Evolutionary conservation across 2,797 vertebrate species (phyloP).

Genomic region (Psittacula echo): DNA sequence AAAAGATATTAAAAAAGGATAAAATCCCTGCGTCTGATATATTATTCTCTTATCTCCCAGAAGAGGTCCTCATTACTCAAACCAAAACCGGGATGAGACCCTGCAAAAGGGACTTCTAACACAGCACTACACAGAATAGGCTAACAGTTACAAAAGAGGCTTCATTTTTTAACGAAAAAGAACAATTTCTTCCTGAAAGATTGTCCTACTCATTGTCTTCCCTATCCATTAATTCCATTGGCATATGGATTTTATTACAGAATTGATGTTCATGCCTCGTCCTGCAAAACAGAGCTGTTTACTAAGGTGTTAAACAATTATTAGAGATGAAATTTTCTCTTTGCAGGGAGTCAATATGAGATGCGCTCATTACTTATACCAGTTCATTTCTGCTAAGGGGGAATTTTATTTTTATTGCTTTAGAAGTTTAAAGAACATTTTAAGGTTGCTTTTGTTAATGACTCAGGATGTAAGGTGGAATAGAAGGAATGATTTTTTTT

Average conservation of each 20-base stretch:
- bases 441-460: background rate
- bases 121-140: background rate
- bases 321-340: background rate
- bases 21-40: fast-evolving
- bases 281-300: background rate
- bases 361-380: background rate
- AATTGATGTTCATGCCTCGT: background rate
- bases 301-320: background rate
- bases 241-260: background rate
- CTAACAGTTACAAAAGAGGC: background rate
- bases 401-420: background rate
- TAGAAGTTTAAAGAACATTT: background rate
- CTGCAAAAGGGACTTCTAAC: background rate
- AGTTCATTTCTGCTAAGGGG: background rate
- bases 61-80: slow-evolving; percentile 25
- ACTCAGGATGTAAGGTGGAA: background rate
- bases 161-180: background rate
- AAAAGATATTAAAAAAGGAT: background rate
- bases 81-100: background rate
- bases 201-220: background rate
- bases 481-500: background rate
- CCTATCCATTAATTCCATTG: background rate
- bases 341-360: background rate
- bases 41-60: slow-evolving; percentile 11
- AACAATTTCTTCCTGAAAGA: background rate